These are phyloP conservation scores for Cololabis saira DNA, from an alignment of 2,113 vertebrate species.

Conservation along the genomic window DNA sequence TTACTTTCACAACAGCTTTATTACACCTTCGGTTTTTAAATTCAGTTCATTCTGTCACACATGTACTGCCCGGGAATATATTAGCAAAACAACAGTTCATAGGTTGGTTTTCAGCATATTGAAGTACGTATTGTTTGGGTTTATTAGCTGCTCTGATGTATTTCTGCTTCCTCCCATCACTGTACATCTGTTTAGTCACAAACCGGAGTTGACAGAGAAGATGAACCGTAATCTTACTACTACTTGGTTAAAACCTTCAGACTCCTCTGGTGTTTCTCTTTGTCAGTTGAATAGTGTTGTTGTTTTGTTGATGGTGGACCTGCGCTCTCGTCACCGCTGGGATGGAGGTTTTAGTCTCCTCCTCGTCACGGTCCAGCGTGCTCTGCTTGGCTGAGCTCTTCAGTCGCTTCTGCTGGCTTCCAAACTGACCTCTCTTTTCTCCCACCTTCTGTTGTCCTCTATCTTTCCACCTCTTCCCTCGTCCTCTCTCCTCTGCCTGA, in stretches of 20 bases:
- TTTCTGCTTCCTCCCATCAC: not conserved
- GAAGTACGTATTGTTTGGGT: not conserved
- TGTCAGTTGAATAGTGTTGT: slow-evolving; percentile 5
- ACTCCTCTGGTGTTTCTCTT: not conserved
- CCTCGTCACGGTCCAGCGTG: slow-evolving; percentile 12
- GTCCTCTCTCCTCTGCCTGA: slow-evolving; percentile 88
- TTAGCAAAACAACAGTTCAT: no score
- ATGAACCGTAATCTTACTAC: slow-evolving; percentile 1
- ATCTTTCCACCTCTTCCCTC: slow-evolving; percentile 40
- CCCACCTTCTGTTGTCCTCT: slow-evolving; percentile 23
- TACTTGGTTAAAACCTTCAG: slow-evolving; percentile 4
- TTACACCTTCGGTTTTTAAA: not conserved
- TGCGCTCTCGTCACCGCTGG: slow-evolving; percentile 15
- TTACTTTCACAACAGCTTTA: not conserved
- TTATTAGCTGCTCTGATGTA: not conserved
- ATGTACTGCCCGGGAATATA: no score
- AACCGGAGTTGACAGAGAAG: not conserved
- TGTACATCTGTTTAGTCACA: not conserved
- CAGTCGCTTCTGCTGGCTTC: slow-evolving; percentile 64
- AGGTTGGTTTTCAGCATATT: not conserved
- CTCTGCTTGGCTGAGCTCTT: slow-evolving; percentile 52
- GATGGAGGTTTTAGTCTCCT: slow-evolving; percentile 2
- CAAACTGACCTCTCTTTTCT: slow-evolving; percentile 75
- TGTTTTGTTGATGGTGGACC: slow-evolving; percentile 31
- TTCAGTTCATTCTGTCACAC: not conserved